Base-by-base conservation (phyloP, 1,140 invertebrate species). In the Eumaeus atala region DNA sequence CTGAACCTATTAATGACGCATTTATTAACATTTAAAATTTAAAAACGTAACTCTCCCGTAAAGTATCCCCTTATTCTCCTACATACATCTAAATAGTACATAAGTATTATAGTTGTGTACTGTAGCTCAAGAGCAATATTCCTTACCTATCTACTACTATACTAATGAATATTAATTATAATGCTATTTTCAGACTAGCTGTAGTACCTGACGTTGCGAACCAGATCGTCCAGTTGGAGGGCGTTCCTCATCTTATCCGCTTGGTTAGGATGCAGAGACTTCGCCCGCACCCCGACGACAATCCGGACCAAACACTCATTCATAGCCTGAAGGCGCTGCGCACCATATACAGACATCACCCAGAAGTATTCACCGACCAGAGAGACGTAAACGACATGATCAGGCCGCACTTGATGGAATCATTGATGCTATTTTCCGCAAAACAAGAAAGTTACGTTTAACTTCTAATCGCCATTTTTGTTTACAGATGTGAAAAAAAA, bases 141-240 rank as follows among this genome's bases (percentile, higher is more conserved):
- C 10, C 1, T 10, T 47, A 17, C 44, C 50, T 37, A 16, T 37
- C 44, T 56, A 48, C 54, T 56, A 58, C 16, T 21, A 9, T 17
- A 18, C 14, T 10, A 10, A 47, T 18, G n/a, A n/a, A n/a, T n/a
- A n/a, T n/a, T n/a, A 51, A 14, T 44, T 11, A 10, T 6, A 44
- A 5, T 44, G 64, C 9, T 50, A 50, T 58, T 75, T 71, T 12
- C 80, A 92, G 92, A 64, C 85, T 97, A 36, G 95, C 93, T 63
- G 91, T 92, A 33, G 91, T 95, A 35, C 88, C 89, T 9, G 90
- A 91, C 59, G 93, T 94, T 0, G 92, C 95, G 0, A 84, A 89
- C 40, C 92, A 93, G 70, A 91, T 97, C 12, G 91, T 95, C 1
- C 90, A 93, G 54, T 84, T 94, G 9, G 92, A 94, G 54, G 95